Evolutionary conservation across 2,797 vertebrate species (phyloP).

Genomic region (Micropoecilia bifurca): DNA sequence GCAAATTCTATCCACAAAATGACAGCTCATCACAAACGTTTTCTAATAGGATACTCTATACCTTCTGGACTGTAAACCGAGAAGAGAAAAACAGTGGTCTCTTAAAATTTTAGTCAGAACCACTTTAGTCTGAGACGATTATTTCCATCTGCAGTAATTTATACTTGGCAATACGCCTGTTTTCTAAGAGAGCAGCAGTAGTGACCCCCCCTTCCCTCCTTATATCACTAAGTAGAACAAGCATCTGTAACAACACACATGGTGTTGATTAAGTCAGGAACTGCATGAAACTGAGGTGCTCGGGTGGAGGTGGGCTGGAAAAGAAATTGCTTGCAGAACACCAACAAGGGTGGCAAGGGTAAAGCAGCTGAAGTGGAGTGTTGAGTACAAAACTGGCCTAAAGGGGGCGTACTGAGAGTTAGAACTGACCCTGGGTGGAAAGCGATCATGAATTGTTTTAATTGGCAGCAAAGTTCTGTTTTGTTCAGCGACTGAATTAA

Average conservation of each 20-base stretch:
- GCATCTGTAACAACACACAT: conserved; percentile 17
- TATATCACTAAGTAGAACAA: conserved; percentile 5
- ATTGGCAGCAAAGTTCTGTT: not conserved
- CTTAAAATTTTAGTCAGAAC: conserved; percentile 8
- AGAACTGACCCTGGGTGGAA: not conserved
- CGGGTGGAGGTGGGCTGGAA: not conserved
- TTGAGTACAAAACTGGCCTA: not conserved
- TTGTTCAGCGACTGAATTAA: not conserved
- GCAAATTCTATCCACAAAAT: conserved; percentile 9
- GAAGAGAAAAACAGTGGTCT: conserved; percentile 11
- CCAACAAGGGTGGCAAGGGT: not conserved
- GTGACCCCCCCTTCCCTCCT: not conserved
- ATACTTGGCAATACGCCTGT: conserved; percentile 7
- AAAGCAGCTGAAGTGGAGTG: not conserved
- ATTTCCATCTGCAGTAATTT: conserved; percentile 29
- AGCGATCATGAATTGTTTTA: not conserved
- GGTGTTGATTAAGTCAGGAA: conserved; percentile 18
- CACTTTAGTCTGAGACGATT: conserved; percentile 13
- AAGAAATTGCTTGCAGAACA: not conserved
- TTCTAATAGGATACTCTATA: conserved; percentile 17
- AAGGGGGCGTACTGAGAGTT: not conserved
- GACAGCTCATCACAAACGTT: conserved; percentile 22
- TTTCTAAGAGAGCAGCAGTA: conserved; percentile 15
- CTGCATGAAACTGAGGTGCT: conserved; percentile 7
- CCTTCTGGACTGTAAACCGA: conserved; percentile 9